Evolutionary conservation across 2,113 vertebrate genomes (phyloP), one percentile per base, ranked within the genome.

Genomic region (Polypterus bichir): DNA sequence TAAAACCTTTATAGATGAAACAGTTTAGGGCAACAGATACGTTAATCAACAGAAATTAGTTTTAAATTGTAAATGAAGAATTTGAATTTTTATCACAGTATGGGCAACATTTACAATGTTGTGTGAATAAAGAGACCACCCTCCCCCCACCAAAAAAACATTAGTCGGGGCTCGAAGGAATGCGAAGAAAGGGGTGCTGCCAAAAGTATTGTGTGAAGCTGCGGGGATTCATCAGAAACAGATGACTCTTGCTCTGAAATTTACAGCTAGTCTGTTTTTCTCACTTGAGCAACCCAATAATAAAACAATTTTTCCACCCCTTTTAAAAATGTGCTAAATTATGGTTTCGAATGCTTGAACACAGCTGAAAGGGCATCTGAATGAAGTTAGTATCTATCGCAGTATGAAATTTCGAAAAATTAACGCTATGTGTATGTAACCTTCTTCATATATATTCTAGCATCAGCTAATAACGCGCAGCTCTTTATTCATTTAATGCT

Each of bases 131-230:
- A 57, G 53, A 49, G 54, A 47, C 44, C 9, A 9, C 4, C 58
- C 73, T 86, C 91, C 88, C 79, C 84, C 87, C 89, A 89, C 91
- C 92, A 88, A 91, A 81, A 90, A 85, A 92, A 90, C 86, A 91
- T 82, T 76, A 80, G 82, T 83, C 76, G 63, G 74, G 79, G 83
- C 84, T 83, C 76, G 64, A 78, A 87, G 86, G 87, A 89, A 88
- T 88, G 83, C 81, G 82, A 77, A 78, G 79, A 81, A 81, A 78
- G 77, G 70, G 76, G 27, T 81, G 85, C 83, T 81, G 82, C 86
- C 86, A 88, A 82, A 83, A 88, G 85, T 81, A 79, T 79, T 83
- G 81, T 81, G 80, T 81, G 82, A 83, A 84, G 79, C 79, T 77
- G 76, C 79, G 77, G 81, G 81, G 83, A 86, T 84, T 89, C 85